Evolutionary conservation across 2,888 invertebrate genomes (phyloP), one percentile per base, ranked within the genome.

Genomic region (Meloe dianella): DNA sequence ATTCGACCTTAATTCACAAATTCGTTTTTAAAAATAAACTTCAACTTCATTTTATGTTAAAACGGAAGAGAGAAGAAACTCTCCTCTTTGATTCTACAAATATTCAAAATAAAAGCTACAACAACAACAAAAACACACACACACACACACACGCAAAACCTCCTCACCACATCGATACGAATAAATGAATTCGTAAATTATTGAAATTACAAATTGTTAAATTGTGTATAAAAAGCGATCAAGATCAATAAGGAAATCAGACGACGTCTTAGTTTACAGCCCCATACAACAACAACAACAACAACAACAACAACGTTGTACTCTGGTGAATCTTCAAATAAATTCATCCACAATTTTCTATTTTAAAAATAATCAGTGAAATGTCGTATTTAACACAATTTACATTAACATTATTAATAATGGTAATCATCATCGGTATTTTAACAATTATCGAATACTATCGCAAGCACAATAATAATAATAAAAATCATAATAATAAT

Each of bases 291-390:
- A 17, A n/a, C 22, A 51, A 4, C 47, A 2, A 51, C 17, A 41
- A n/a, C 5, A 17, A 35, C 2, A 35, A 24, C 30, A 30, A 62
- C 60, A 57, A 64, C 63, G 68, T 66, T 66, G 68, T 63, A 66
- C 68, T 68, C 68, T 68, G 58, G 63, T 66, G 60, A 7, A 62
- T 47, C 12, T 22, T 12, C 14, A 14, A 35, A 12, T 12, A 35
- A 35, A 12, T n/a, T n/a, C n/a, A n/a, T n/a, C n/a, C n/a, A n/a
- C n/a, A n/a, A n/a, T n/a, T n/a, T n/a, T n/a, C n/a, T n/a, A n/a
- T n/a, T n/a, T n/a, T n/a, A n/a, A n/a, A n/a, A n/a, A n/a, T 35
- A 35, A 35, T 35, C 12, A 35, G 35, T 35, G 35, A 27, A 27
- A 27, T 27, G 27, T 27, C 41, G 1, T 29, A n/a, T 64, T 38